These are phyloP conservation scores for Fregata magnificens DNA, from an alignment of 2,113 vertebrate species.

Conservation along the genomic window DNA sequence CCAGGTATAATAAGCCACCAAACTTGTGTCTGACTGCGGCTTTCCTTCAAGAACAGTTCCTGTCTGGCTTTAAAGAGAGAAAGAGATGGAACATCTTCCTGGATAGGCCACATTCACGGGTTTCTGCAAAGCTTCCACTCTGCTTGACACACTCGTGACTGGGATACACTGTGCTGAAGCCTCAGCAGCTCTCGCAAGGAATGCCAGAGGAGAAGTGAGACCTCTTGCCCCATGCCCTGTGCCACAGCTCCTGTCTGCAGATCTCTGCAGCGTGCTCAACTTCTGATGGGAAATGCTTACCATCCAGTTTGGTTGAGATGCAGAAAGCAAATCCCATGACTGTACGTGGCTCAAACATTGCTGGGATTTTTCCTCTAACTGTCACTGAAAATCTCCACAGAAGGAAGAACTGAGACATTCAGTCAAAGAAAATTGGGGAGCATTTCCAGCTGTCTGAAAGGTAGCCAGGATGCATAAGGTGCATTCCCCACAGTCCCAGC, in stretches of 20 bases:
- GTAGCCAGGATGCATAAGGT: not conserved
- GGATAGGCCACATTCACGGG: not conserved
- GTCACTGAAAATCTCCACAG: not conserved
- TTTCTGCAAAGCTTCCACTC: not conserved
- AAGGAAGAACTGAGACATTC: not conserved
- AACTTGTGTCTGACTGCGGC: not conserved
- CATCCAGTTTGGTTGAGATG: not conserved
- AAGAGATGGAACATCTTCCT: not conserved
- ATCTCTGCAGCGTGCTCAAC: not conserved
- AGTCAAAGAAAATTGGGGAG: not conserved
- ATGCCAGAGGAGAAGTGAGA: not conserved
- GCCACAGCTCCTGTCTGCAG: not conserved
- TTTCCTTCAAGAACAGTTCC: not conserved
- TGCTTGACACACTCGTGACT: not conserved
- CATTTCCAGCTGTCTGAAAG: not conserved
- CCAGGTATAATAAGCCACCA: not conserved
- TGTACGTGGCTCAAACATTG: not conserved
- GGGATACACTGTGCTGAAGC: not conserved
- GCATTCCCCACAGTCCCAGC: not conserved
- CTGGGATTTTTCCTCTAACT: not conserved
- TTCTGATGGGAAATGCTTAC: not conserved
- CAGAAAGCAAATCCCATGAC: not conserved
- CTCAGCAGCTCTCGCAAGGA: not conserved
- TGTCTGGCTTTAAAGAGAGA: not conserved
- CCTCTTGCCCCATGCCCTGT: not conserved